These are phyloP conservation scores for Phenganax marumi DNA, from an alignment of 92 coral and sea anemone genomes.

Conservation along the genomic window DNA sequence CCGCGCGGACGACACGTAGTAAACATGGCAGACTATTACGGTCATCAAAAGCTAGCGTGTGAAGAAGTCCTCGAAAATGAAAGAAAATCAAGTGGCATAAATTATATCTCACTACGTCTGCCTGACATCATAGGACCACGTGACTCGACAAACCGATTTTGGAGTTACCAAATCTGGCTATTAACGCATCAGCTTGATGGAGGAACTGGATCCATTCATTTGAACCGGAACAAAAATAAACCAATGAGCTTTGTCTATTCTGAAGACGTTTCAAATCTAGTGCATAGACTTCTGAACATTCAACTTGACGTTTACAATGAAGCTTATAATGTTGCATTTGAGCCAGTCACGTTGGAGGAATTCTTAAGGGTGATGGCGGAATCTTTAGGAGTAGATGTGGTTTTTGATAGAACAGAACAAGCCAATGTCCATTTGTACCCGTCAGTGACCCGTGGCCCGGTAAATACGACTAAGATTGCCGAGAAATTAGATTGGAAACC, in stretches of 20 bases:
- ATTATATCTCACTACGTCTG: slow-evolving; percentile 73
- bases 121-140: slow-evolving; percentile 99
- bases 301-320: slow-evolving; percentile 53
- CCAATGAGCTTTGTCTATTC: slow-evolving; percentile 77
- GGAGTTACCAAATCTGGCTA: slow-evolving; percentile 90
- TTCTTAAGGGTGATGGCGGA: slow-evolving; percentile 69
- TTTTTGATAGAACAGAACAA: slow-evolving; percentile 60
- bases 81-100: slow-evolving; percentile 52
- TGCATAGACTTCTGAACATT: slow-evolving; percentile 56
- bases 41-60: slow-evolving; percentile 73
- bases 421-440: slow-evolving; percentile 65
- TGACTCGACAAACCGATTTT: slow-evolving; percentile 88
- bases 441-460: slow-evolving; percentile 82
- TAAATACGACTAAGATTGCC: slow-evolving; percentile 74
- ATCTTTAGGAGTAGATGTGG: slow-evolving; percentile 66
- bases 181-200: slow-evolving; percentile 67
- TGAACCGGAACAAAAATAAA: slow-evolving; percentile 66
- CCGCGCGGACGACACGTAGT: slow-evolving; percentile 57
- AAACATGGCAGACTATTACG: slow-evolving; percentile 68
- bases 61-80: slow-evolving; percentile 78
- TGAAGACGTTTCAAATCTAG: slow-evolving; percentile 69
- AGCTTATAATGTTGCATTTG: slow-evolving; percentile 85
- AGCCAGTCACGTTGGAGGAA: slow-evolving; percentile 71
- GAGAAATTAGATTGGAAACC: slow-evolving; percentile 74
- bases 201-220: slow-evolving; percentile 60